Evolutionary conservation across 2,113 vertebrate genomes (phyloP), one percentile per base, ranked within the genome.

Genomic region (Catagonus wagneri): DNA sequence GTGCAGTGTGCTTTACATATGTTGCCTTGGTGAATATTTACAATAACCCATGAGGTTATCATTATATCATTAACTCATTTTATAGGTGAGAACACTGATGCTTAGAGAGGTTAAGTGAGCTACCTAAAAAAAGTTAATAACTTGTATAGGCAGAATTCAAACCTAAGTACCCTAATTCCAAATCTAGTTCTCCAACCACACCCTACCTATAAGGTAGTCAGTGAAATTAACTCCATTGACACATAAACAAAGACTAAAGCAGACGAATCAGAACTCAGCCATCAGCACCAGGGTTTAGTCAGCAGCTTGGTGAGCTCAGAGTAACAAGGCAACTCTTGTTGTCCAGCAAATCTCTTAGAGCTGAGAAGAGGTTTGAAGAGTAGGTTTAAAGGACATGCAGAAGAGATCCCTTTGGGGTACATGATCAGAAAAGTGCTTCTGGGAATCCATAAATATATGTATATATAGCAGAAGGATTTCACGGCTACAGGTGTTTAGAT

Each of bases 51-150:
- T 23, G 44, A 88, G 7, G 72, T 65, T 61, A 32, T 84, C 66
- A 68, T n/a, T 79, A 34, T 83, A 27, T 20, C 9, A 27, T 32
- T 89, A 89, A 54, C 52, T 56, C 44, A 76, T 76, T 94, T 88
- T 93, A 83, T 3, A 88, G 76, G 25, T 96, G 14, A 84, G 61
- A 93, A 92, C 90, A 74, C 8, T 83, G 39, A 95, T 27, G 27
- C 58, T 83, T 89, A 68, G 29, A 68, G 27, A 23, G 7, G 2
- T 80, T 65, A 8, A 71, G 13, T 32, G 25, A 90, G 25, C 22
- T 93, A 11, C 27, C 71, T 12, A 58, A 65, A 58, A 69, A 88
- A 32, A 44, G 6, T n/a, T 92, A 44, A 32, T 39, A 96, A 87
- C 36, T 84, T 36, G 13, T 79, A 88, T 23, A 83, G 23, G 76